phyloP scores from a whole-genome alignment of 2,113 vertebrate genomes.

The Pholis gunnellus region DNA sequence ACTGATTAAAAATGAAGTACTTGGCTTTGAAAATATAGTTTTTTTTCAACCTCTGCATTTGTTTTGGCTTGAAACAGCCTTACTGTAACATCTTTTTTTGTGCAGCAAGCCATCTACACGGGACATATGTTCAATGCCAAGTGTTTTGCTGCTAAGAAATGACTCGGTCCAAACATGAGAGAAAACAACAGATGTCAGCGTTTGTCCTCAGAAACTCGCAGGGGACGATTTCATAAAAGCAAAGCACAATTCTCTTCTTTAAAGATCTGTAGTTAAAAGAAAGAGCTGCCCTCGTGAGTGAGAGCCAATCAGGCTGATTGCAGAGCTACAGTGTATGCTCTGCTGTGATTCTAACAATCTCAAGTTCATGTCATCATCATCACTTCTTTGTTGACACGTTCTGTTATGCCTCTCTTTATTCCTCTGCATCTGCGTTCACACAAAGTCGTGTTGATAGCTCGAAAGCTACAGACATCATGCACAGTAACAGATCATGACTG shows the following conservation, averaged over 20 bases:
- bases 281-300: neutral
- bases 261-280: slow-evolving; percentile 17
- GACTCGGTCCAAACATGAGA: neutral
- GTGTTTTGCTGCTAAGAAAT: slow-evolving; percentile 10
- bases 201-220: slow-evolving; percentile 22
- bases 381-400: slow-evolving; percentile 14
- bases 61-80: neutral
- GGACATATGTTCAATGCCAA: neutral
- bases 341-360: slow-evolving; percentile 8
- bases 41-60: neutral
- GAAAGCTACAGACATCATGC: slow-evolving; percentile 13
- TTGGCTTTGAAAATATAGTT: neutral
- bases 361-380: slow-evolving; percentile 23
- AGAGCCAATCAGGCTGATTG: slow-evolving; percentile 51
- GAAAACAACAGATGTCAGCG: slow-evolving; percentile 25
- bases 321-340: neutral
- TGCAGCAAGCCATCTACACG: neutral
- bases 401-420: slow-evolving; percentile 23
- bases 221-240: slow-evolving; percentile 31
- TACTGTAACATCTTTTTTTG: neutral
- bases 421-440: slow-evolving; percentile 28
- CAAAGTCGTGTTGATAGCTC: slow-evolving; percentile 37
- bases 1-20: neutral
- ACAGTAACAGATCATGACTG: slow-evolving; percentile 46
- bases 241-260: neutral